Conservation (phyloP, 2,888 invertebrate genomes). For the Trachelus iudaicus region DNA sequence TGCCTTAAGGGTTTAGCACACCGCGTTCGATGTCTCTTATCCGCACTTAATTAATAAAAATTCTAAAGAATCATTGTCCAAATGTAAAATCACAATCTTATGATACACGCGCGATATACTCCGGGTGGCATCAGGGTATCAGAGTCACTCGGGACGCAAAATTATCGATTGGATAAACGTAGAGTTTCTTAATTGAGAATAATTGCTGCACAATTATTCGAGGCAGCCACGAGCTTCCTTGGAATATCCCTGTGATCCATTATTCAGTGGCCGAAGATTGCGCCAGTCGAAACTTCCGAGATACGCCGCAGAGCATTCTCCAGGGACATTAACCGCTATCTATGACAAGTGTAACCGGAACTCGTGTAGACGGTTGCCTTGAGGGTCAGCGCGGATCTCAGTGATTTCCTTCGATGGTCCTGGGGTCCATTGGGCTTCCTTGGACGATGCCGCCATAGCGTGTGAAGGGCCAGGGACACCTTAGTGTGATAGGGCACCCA, state of each 20-base stretch:
- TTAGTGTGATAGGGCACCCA: slow-evolving; percentile 66
- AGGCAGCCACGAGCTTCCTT: not conserved
- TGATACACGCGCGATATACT: not conserved
- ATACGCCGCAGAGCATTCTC: not conserved
- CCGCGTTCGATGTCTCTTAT: not conserved
- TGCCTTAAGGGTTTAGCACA: not conserved
- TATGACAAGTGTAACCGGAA: slow-evolving; percentile 35
- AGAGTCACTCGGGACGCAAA: not conserved
- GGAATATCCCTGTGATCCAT: not conserved
- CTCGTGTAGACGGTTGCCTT: slow-evolving; percentile 49
- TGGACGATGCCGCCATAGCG: slow-evolving; percentile 67
- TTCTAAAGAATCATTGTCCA: not conserved
- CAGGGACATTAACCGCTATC: slow-evolving; percentile 38
- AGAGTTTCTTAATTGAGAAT: not conserved
- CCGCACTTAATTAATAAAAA: not conserved
- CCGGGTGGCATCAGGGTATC: not conserved
- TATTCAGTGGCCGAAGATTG: not conserved
- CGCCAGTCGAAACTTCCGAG: not conserved
- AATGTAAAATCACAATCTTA: not conserved
- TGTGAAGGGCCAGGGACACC: slow-evolving; percentile 67
- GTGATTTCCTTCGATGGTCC: slow-evolving; percentile 6
- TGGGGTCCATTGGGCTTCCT: slow-evolving; percentile 3
- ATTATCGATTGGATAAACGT: not conserved
- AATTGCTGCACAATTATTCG: not conserved
- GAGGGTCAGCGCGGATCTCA: slow-evolving; percentile 40